Percentiles rank a stretch among this genome's conserved stretches.
These are phyloP conservation scores for Poecilia picta DNA, from an alignment of 2,797 vertebrate genomes.

Conservation along the genomic window DNA sequence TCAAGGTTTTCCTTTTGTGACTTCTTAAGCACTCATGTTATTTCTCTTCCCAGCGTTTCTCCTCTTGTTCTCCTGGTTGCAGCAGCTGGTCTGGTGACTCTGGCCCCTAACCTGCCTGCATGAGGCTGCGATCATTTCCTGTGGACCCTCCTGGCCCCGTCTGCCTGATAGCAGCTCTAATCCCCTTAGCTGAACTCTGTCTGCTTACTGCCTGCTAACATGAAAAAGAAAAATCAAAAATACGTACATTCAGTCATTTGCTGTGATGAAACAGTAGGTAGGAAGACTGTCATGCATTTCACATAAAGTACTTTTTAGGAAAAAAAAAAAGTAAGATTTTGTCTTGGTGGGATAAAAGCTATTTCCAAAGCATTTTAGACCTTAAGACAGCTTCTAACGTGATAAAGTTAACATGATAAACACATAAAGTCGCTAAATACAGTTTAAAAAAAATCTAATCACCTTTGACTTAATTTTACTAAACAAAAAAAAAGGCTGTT, in stretches of 20 bases:
- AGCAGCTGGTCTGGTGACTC: conserved; percentile 65
- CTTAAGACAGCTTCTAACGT: neutral
- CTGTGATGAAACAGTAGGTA: neutral
- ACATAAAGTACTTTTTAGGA: neutral
- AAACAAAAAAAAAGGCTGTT: no score
- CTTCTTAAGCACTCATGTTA: conserved; percentile 46
- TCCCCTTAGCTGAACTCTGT: conserved; percentile 57
- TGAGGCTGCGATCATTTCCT: conserved; percentile 76
- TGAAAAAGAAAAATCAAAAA: conserved; percentile 2
- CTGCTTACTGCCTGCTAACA: conserved; percentile 36
- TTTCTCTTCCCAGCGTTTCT: conserved; percentile 69
- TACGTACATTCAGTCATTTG: conserved; percentile 1
- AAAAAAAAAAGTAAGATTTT: neutral
- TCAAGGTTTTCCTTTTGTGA: conserved; percentile 33
- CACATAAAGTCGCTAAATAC: no score
- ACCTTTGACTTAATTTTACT: no score
- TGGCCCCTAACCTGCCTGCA: conserved; percentile 68
- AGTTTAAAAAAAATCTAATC: no score
- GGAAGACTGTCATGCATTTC: neutral
- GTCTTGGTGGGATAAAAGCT: neutral
- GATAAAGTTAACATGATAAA: neutral
- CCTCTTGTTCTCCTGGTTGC: conserved; percentile 45
- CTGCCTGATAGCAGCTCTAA: conserved; percentile 74
- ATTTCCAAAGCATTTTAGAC: neutral
- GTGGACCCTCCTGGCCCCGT: conserved; percentile 72